A percentile compares a stretch with the other conserved stretches of the same genome.
These are phyloP conservation scores for Perdix hodgsoniae DNA, from an alignment of 2,797 vertebrate species.

Conservation along the genomic window DNA sequence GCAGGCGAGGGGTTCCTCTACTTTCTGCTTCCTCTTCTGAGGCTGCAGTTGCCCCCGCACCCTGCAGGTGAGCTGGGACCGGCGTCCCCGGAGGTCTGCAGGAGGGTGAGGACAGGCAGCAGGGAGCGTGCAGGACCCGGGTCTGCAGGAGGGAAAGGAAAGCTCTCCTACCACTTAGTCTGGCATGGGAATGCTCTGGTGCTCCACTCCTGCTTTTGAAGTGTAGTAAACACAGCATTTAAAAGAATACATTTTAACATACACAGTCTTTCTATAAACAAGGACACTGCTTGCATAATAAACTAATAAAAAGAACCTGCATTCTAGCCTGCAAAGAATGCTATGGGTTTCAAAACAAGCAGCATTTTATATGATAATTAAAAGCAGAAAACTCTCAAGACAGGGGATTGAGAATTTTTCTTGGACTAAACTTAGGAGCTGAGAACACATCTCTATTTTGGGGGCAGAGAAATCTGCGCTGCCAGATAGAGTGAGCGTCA, in stretches of 20 bases:
- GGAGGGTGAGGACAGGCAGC: not conserved
- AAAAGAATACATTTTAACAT: slow-evolving; percentile 49
- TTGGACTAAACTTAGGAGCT: slow-evolving; percentile 41
- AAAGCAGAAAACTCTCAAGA: slow-evolving; percentile 70
- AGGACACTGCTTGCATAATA: slow-evolving; percentile 71
- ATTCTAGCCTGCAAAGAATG: slow-evolving; percentile 73
- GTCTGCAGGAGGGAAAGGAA: fast-evolving
- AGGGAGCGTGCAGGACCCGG: fast-evolving
- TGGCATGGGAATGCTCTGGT: not conserved
- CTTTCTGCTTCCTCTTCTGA: not conserved
- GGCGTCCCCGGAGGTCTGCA: too few relatives aligned
- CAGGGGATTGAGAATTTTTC: slow-evolving; percentile 65
- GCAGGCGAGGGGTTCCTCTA: fast-evolving
- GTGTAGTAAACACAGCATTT: slow-evolving; percentile 46
- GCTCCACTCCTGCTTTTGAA: slow-evolving; percentile 5
- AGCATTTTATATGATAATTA: slow-evolving; percentile 67
- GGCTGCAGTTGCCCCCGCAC: not conserved
- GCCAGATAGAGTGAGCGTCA: not conserved
- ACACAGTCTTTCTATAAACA: slow-evolving; percentile 64
- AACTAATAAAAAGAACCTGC: slow-evolving; percentile 78
- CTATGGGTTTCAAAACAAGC: slow-evolving; percentile 71
- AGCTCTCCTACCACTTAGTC: not conserved
- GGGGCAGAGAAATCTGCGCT: slow-evolving; percentile 32
- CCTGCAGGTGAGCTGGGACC: not conserved
- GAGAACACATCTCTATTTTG: slow-evolving; percentile 48